Base-by-base conservation (phyloP, 1,140 invertebrate species). In the Brachionus asplanchnoidis region DNA sequence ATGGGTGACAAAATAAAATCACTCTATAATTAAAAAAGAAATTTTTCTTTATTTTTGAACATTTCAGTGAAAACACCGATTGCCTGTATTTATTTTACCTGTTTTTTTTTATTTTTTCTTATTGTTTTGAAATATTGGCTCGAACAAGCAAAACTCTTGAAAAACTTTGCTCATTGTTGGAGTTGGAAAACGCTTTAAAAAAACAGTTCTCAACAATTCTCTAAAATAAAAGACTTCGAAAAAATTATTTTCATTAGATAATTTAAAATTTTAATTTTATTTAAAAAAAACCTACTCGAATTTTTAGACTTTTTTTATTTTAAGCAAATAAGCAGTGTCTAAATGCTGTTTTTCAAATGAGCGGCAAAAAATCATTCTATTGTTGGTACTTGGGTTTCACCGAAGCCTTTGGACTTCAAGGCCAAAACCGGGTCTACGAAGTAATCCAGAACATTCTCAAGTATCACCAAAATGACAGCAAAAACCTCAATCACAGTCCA, bases 381-480 rank as follows among this genome's bases (percentile, higher is more conserved):
- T 77, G 73, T 26, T 77, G 73, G 73, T 77, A 77, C 44, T 77
- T 77, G n/a, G 73, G 73, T 11, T 77, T 77, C n/a, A 77, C 73
- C 20, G 73, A 77, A 50, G 73, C 73, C 26, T 77, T 46, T 23
- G 73, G 73, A 26, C 20, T 77, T 26, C 73, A 77, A 28, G 73
- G 73, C n/a, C 73, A 77, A 50, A 77, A 77, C 26, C 40, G 73
- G 4, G 42, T 77, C 1, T 50, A 77, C 26, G 73, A 77, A 77
- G 73, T 77, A 14, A 77, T 77, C 26, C 73, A 77, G 32, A 77
- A 77, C 14, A 77, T 77, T 14, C 26, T 77, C 9, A 77, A 77
- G 28, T 77, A 77, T 28, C 44, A 77, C 20, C 73, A 77, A 77
- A 77, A 28, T 50, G 73, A 50, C n/a, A 77, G 32, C 46, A 46